Conservation (phyloP, 2,797 vertebrate genomes). For the Staurois parvus region DNA sequence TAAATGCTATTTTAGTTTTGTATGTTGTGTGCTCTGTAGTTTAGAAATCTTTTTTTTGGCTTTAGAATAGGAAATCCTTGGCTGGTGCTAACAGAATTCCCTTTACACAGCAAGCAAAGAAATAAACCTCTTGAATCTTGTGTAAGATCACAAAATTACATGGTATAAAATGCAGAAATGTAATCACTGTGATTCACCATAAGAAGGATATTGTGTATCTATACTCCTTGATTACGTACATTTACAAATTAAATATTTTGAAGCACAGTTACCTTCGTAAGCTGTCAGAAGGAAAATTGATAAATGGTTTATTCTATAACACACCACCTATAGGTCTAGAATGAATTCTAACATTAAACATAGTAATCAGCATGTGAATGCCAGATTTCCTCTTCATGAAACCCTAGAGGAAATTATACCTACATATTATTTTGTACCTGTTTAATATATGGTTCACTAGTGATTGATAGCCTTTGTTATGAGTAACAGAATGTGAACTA, state of each 20-base stretch:
- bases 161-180: slow-evolving; percentile 12
- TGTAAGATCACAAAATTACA: slow-evolving; percentile 33
- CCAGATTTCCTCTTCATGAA: slow-evolving; percentile 9
- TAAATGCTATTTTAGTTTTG: too few relatives aligned
- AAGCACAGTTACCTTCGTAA: not conserved
- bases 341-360: not conserved
- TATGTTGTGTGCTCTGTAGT: too few relatives aligned
- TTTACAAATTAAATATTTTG: slow-evolving; percentile 33
- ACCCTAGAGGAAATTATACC: not conserved
- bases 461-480: too few relatives aligned
- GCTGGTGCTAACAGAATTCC: not conserved
- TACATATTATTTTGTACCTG: not conserved
- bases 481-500: too few relatives aligned
- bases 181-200: slow-evolving; percentile 43
- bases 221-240: slow-evolving; percentile 31
- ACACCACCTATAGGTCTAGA: not conserved
- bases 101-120: not conserved
- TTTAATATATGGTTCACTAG: not conserved
- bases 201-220: slow-evolving; percentile 23
- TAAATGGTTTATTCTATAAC: not conserved
- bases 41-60: too few relatives aligned
- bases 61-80: not conserved
- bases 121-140: not conserved
- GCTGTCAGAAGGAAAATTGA: not conserved
- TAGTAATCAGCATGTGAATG: not conserved